Evolutionary conservation across 2,888 invertebrate genomes (phyloP), one percentile per base, ranked within the genome.

Genomic region (Cremastobaeus sp.): DNA sequence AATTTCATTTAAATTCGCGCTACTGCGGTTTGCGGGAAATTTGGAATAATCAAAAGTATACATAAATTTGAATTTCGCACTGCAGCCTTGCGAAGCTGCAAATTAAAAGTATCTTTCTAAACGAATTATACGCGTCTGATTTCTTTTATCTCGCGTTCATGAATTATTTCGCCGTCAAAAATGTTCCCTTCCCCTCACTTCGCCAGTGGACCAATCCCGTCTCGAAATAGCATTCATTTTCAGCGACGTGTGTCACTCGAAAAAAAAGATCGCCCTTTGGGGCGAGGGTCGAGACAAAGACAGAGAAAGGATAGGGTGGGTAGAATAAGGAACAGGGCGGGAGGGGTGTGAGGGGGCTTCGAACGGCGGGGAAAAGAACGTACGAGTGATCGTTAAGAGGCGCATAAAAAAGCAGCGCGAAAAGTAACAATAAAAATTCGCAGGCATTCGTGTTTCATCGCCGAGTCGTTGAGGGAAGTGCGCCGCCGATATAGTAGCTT

Each of bases 371-470:
- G 35, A 35, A 62, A 65, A 62, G 50, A 64, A 68, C 62, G 59
- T 50, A 71, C 39, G 69, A 57, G 65, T 60, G 48, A 60, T 60
- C 82, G 83, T 82, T 82, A 82, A 83, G 80, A 81, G 81, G 78
- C 77, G 82, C 81, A 79, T 82, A 83, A 83, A 82, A 83, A 80
- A 82, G 79, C 79, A 79, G 81, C 82, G 82, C 82, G 84, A 84
- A 85, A 83, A 83, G 86, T 81, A 85, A 86, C 86, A 84, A 86
- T 86, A 86, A 86, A 86, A 86, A 86, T 86, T 86, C 85, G 86
- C 83, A 82, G 81, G 81, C 83, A 82, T 84, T 85, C 85, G 84
- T 84, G 85, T 85, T 85, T 84, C 82, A 82, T 82, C 85, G 83
- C 81, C 70, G 79, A 69, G 78, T 74, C 77, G 78, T 37, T 74